A percentile compares a stretch with the other conserved stretches of the same genome.
phyloP scores from a whole-genome alignment of 2,113 vertebrate genomes.

The Gymnarchus niloticus region DNA sequence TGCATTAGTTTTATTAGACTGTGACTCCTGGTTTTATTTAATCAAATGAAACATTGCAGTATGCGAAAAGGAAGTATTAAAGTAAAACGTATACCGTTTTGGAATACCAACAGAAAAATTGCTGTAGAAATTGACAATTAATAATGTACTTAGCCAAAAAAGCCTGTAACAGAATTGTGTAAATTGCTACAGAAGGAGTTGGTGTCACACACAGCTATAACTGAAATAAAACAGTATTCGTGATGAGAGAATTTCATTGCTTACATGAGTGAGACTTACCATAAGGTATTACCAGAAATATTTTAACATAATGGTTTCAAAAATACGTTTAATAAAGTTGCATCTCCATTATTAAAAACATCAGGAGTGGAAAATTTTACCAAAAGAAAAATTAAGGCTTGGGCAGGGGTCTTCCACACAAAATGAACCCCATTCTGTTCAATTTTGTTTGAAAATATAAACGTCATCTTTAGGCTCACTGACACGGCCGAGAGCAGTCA shows the following conservation, averaged over 20 bases:
- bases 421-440: not conserved
- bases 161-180: not conserved
- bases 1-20: no score
- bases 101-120: constrained; percentile 7
- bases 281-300: not conserved
- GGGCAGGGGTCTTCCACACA: not conserved
- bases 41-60: constrained; percentile 54
- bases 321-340: not conserved
- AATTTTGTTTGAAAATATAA: not conserved
- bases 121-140: not conserved
- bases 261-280: not conserved
- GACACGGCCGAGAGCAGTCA: not conserved
- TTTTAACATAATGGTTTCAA: not conserved
- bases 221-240: not conserved
- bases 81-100: constrained; percentile 35
- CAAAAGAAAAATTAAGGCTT: not conserved
- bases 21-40: constrained; percentile 55
- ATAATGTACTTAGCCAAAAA: constrained; percentile 13
- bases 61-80: constrained; percentile 52
- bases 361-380: not conserved
- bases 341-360: not conserved
- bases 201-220: not conserved
- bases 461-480: not conserved
- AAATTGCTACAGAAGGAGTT: not conserved
- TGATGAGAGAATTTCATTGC: not conserved